A percentile compares a stretch with the other conserved stretches of the same genome.
Evolutionary conservation across 2,113 vertebrate genomes (phyloP).

Genomic region (Heloderma charlesbogerti): DNA sequence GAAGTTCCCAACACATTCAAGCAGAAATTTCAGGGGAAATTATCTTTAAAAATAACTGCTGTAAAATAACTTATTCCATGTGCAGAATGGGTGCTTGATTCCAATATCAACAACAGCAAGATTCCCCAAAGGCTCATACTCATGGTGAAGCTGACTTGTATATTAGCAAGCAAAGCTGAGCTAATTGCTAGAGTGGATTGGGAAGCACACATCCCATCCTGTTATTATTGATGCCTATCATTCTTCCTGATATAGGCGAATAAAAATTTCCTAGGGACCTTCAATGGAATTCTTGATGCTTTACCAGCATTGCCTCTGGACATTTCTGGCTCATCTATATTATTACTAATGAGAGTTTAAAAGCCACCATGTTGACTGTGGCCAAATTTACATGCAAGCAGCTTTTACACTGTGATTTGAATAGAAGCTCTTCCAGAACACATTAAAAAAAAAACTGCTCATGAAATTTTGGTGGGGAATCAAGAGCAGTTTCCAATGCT

Average conservation of each 20-base stretch:
- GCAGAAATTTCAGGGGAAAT: background rate
- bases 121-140: background rate
- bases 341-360: background rate
- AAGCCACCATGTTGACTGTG: background rate
- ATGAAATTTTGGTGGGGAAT: no score
- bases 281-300: background rate
- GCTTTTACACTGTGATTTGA: background rate
- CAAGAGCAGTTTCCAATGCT: background rate
- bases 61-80: background rate
- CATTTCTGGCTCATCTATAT: accelerated
- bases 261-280: background rate
- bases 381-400: background rate
- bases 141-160: background rate
- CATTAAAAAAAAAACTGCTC: background rate
- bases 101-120: background rate
- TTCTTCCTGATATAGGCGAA: background rate
- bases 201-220: slow-evolving; percentile 3
- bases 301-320: background rate
- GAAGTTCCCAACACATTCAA: background rate
- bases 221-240: background rate
- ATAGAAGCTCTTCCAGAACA: background rate
- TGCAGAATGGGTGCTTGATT: background rate
- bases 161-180: slow-evolving; percentile 8
- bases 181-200: background rate
- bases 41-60: background rate